Percentiles rank a stretch among this genome's conserved stretches.
Evolutionary conservation across 2,888 invertebrate species (phyloP).

Genomic region (Melinaea menophilus): DNA sequence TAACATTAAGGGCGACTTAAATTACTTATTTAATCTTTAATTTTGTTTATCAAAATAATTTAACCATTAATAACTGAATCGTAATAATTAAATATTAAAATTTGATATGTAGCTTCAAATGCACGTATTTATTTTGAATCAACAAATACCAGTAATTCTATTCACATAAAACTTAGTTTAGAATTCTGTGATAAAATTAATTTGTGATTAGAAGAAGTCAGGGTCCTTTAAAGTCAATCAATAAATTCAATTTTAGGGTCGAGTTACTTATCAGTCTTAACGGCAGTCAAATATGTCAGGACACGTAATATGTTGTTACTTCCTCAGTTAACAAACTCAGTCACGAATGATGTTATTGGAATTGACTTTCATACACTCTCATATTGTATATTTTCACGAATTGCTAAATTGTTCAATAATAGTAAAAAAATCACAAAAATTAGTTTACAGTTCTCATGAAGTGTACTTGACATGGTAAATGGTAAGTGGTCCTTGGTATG

Average conservation of each 20-base stretch:
- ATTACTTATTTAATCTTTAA: too few relatives aligned
- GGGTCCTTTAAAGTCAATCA: neutral
- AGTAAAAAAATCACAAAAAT: neutral
- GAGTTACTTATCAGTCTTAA: constrained; percentile 14
- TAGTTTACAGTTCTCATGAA: neutral
- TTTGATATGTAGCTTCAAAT: too few relatives aligned
- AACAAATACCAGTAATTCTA: too few relatives aligned
- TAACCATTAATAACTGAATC: too few relatives aligned
- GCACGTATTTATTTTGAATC: too few relatives aligned
- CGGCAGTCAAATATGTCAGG: constrained; percentile 23
- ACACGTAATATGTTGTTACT: constrained; percentile 28
- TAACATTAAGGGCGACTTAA: too few relatives aligned
- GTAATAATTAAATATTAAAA: too few relatives aligned
- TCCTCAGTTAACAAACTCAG: constrained; percentile 20
- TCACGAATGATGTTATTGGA: constrained; percentile 16
- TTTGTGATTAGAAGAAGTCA: neutral
- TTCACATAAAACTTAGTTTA: neutral
- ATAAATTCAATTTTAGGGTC: constrained; percentile 6
- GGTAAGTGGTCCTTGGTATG: too few relatives aligned
- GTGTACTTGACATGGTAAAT: too few relatives aligned
- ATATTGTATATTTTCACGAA: constrained; percentile 12
- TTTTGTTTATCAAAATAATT: too few relatives aligned
- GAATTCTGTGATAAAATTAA: too few relatives aligned
- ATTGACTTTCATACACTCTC: constrained; percentile 5
- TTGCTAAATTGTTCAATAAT: neutral